Base-by-base conservation (phyloP, 2,797 vertebrate genomes). In the Rhadinocentrus ornatus region DNA sequence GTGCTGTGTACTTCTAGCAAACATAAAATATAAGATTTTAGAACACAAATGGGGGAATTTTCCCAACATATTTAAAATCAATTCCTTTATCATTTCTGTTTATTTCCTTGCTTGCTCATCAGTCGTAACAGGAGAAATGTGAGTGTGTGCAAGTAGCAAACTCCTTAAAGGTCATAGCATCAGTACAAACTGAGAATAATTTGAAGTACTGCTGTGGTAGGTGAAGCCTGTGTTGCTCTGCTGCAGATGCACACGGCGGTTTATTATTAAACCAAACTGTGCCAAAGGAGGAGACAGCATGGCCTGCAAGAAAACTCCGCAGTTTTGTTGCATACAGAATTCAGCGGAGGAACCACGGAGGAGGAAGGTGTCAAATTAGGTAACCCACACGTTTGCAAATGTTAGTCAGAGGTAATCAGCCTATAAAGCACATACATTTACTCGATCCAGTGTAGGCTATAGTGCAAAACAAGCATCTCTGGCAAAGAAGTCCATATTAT, bases 221-320 rank as follows among this genome's bases (percentile, higher is more conserved):
- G 0, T 53, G 71, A 52, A 78, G 75, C 60, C 59, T 58, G 55
- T 3, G 2, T 3, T 78, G 73, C 83, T 67, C 41, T 70, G 81
- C 69, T 85, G 90, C 90, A 88, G 77, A 82, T 83, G 86, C 81
- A 82, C 0, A 27, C 26, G 37, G 24, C 31, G 46, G 1, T 76
- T 70, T 90, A 71, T 86, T 78, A 83, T 83, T 81, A 84, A 84
- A 75, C 55, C 68, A 50, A 18, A 63, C 22, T 66, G 78, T 4
- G 35, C 81, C 77, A 84, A 34, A 66, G 37, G 15, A 52, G n/a
- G 9, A 73, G 41, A 31, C 65, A 5, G 34, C 53, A 9, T 6
- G 61, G 61, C 66, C 69, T 59, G 52, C 66, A 61, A 34, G 61
- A 35, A 29, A 50, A 35, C 66, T 48, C 13, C 1, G 20, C 13